phyloP scores from a whole-genome alignment of 2,113 vertebrate genomes.

The Serilophus lunatus region DNA sequence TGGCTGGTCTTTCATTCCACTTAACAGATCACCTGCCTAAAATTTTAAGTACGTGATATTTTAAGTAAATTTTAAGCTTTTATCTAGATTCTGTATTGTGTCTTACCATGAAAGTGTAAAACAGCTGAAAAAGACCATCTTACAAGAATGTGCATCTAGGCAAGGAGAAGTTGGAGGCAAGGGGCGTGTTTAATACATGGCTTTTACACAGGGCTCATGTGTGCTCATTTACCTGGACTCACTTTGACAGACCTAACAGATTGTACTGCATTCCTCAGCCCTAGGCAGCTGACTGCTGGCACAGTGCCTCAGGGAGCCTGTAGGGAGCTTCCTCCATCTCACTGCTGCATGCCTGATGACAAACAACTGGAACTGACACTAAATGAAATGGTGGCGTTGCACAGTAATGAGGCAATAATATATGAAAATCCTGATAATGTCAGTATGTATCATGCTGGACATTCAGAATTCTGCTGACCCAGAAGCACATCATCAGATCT shows the following conservation, averaged over 20 bases:
- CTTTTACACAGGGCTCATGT: fast-evolving
- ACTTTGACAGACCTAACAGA: background rate
- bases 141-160: fast-evolving
- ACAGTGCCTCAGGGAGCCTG: background rate
- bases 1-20: background rate
- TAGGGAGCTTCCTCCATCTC: background rate
- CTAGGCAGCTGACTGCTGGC: background rate
- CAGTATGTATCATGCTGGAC: background rate
- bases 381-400: background rate
- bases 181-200: fast-evolving
- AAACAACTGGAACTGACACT: background rate
- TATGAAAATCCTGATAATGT: background rate
- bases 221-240: background rate
- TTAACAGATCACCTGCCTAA: background rate
- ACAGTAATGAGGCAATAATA: background rate
- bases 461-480: background rate
- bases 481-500: background rate
- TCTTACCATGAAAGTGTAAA: background rate
- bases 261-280: background rate
- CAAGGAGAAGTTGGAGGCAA: background rate
- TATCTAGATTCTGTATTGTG: background rate
- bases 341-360: background rate
- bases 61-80: background rate
- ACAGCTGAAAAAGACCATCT: background rate
- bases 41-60: background rate